Percentiles rank a stretch among this genome's conserved stretches.
phyloP scores from a whole-genome alignment of 2,113 vertebrate genomes.

The Actinemys pallida region DNA sequence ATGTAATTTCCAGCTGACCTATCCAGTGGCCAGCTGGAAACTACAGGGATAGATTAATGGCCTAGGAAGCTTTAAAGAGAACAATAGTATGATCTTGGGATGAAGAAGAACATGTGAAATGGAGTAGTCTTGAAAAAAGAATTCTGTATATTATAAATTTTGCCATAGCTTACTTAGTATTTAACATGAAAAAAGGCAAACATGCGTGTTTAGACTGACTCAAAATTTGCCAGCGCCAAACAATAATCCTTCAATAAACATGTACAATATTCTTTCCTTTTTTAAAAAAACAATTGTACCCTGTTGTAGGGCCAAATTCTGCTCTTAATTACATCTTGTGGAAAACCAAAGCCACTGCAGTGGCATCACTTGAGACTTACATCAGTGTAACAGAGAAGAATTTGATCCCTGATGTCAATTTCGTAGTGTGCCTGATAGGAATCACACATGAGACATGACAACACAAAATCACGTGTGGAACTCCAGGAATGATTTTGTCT shows the following conservation, averaged over 20 bases:
- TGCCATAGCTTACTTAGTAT: slow-evolving; percentile 30
- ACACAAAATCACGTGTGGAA: not conserved
- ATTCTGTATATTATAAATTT: slow-evolving; percentile 44
- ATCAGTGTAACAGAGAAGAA: slow-evolving; percentile 30
- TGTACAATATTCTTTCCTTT: slow-evolving; percentile 52
- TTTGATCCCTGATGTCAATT: slow-evolving; percentile 26
- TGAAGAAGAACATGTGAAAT: slow-evolving; percentile 22
- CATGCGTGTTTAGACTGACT: slow-evolving; percentile 34
- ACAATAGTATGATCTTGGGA: slow-evolving; percentile 50
- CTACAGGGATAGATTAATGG: slow-evolving; percentile 60
- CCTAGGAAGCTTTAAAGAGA: slow-evolving; percentile 55
- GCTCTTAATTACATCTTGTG: not conserved
- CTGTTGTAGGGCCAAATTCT: not conserved
- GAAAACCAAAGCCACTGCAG: not conserved
- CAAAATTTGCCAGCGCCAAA: slow-evolving; percentile 53
- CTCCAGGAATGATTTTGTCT: slow-evolving; percentile 42
- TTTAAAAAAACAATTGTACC: not conserved
- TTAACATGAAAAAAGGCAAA: slow-evolving; percentile 21
- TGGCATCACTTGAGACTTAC: not conserved
- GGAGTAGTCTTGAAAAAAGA: not conserved
- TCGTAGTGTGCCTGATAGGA: not conserved
- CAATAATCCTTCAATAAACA: slow-evolving; percentile 51
- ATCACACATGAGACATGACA: not conserved
- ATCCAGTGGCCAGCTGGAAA: slow-evolving; percentile 57
- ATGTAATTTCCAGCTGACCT: slow-evolving; percentile 60